These are phyloP conservation scores for Montifringilla adamsi DNA, from an alignment of 2,113 vertebrate species.

Conservation along the genomic window DNA sequence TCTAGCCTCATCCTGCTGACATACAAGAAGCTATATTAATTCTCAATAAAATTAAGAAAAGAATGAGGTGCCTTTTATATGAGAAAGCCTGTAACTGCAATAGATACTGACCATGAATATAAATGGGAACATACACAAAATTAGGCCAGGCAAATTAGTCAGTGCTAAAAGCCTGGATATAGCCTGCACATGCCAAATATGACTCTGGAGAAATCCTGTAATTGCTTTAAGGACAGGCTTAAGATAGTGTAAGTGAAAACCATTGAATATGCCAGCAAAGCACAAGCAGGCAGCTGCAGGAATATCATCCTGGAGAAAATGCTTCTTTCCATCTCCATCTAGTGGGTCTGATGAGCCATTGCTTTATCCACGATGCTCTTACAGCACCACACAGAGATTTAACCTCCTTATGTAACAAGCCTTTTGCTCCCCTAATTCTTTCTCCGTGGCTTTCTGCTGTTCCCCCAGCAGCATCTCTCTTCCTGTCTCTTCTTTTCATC, in stretches of 20 bases:
- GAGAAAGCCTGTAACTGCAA: constrained; percentile 29
- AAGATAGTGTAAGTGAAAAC: constrained; percentile 57
- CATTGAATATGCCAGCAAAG: constrained; percentile 9
- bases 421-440: neutral
- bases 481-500: neutral
- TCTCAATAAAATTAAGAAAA: constrained; percentile 32
- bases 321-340: constrained; percentile 72
- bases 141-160: constrained; percentile 41
- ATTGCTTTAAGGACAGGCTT: constrained; percentile 45
- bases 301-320: neutral
- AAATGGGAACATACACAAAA: constrained; percentile 49
- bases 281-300: neutral
- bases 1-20: constrained; percentile 10
- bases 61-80: neutral
- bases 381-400: neutral
- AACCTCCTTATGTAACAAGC: neutral
- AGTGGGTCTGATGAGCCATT: constrained; percentile 43
- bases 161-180: constrained; percentile 35
- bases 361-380: neutral
- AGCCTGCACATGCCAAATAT: neutral
- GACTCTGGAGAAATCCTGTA: constrained; percentile 40
- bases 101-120: constrained; percentile 45
- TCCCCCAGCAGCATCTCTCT: neutral
- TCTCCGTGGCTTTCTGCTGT: neutral
- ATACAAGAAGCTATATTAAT: constrained; percentile 23